Conservation (phyloP, 1,140 invertebrate species). For the Sinella curviseta region DNA sequence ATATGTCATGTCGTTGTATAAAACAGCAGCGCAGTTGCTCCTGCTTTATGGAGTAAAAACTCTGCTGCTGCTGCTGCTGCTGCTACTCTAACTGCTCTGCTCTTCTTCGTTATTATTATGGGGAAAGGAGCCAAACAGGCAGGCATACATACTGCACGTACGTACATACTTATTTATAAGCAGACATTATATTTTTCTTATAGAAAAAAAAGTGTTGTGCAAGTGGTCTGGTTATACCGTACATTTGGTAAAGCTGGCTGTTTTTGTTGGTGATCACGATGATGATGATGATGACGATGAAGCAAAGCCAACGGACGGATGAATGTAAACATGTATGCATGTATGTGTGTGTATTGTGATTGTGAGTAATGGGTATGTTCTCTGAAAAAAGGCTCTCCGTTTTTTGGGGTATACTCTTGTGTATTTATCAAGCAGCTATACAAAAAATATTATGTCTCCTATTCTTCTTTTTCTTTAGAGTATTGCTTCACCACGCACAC, state of each 20-base stretch:
- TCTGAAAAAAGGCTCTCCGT: background rate
- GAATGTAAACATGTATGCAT: background rate
- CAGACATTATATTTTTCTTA: background rate
- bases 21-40: background rate
- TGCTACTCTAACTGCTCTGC: too few relatives aligned
- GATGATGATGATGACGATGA: slow-evolving; percentile 14
- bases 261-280: background rate
- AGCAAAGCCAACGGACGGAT: slow-evolving; percentile 17
- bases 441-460: background rate
- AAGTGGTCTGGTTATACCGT: background rate
- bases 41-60: background rate
- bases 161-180: too few relatives aligned
- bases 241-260: background rate
- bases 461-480: background rate
- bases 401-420: background rate
- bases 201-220: background rate
- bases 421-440: background rate
- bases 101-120: background rate
- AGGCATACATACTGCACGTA: too few relatives aligned
- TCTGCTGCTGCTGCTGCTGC: background rate
- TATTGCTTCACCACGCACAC: slow-evolving; percentile 2
- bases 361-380: background rate
- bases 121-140: background rate
- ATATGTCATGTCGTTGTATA: slow-evolving; percentile 17
- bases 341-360: background rate